Conservation (phyloP, 2,797 vertebrate genomes). For the Sparus aurata region DNA sequence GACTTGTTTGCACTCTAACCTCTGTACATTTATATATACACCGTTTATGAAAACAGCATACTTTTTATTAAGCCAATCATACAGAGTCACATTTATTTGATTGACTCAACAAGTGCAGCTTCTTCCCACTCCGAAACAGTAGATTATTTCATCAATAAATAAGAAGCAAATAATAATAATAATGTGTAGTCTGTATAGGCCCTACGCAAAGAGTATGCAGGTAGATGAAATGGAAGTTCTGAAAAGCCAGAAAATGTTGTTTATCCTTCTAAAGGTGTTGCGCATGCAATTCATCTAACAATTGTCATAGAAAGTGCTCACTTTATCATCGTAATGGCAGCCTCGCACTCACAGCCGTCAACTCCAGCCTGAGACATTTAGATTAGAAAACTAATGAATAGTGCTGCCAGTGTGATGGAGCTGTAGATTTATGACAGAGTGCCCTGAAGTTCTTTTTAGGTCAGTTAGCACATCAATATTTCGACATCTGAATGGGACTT, state of each 20-base stretch:
- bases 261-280: constrained; percentile 3
- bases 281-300: constrained; percentile 16
- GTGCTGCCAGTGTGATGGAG: constrained; percentile 37
- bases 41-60: neutral
- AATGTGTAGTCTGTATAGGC: neutral
- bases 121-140: too few relatives aligned
- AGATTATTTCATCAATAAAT: too few relatives aligned
- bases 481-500: constrained; percentile 31
- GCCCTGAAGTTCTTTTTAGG: constrained; percentile 35
- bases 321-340: constrained; percentile 42
- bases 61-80: neutral
- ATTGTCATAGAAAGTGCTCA: constrained; percentile 14
- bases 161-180: too few relatives aligned
- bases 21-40: neutral
- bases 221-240: neutral
- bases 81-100: too few relatives aligned
- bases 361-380: constrained; percentile 50
- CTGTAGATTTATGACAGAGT: constrained; percentile 28
- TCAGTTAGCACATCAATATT: constrained; percentile 51
- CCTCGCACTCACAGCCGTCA: constrained; percentile 2
- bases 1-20: neutral
- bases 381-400: constrained; percentile 55
- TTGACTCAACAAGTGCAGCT: too few relatives aligned
- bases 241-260: constrained; percentile 21
- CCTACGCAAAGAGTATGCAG: too few relatives aligned